A percentile compares a stretch with the other conserved stretches of the same genome.
These are phyloP conservation scores for Astropecten irregularis DNA, from an alignment of 53 echinoderm and acorn worm species.

Conservation along the genomic window DNA sequence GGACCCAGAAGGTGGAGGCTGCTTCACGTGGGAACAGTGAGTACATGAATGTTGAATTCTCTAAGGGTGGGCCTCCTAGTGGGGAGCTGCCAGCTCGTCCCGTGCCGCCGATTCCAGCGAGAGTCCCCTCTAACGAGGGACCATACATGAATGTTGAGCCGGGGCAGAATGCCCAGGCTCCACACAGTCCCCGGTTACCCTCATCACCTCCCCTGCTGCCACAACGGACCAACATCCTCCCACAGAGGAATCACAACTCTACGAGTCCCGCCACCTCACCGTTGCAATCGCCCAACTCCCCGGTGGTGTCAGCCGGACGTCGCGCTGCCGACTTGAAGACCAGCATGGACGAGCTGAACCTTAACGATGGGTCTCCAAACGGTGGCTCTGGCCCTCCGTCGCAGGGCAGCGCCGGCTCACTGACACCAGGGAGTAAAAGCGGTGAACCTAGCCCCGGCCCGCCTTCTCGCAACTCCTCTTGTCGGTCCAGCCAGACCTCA, in stretches of 20 bases:
- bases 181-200: slow-evolving; percentile 47
- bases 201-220: slow-evolving; percentile 54
- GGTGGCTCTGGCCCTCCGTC: slow-evolving; percentile 13
- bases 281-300: slow-evolving; percentile 39
- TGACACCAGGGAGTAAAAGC: slow-evolving; percentile 45
- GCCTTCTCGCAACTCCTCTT: slow-evolving; percentile 71
- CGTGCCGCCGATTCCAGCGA: slow-evolving; percentile 10
- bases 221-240: slow-evolving; percentile 4
- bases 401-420: slow-evolving; percentile 57
- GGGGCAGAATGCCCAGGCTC: slow-evolving; percentile 14
- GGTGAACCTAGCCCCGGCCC: slow-evolving; percentile 57
- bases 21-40: slow-evolving; percentile 31
- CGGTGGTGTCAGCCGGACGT: slow-evolving; percentile 19
- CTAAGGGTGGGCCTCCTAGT: slow-evolving; percentile 6
- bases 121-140: slow-evolving; percentile 2
- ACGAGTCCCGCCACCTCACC: slow-evolving; percentile 40
- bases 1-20: slow-evolving; percentile 8
- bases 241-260: slow-evolving; percentile 12
- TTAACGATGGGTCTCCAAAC: not conserved
- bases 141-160: slow-evolving; percentile 81
- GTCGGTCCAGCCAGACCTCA: slow-evolving; percentile 66
- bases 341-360: slow-evolving; percentile 54
- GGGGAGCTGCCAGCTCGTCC: slow-evolving; percentile 43
- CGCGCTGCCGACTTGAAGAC: slow-evolving; percentile 36
- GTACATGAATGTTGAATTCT: slow-evolving; percentile 72